Evolutionary conservation across 2,113 vertebrate species (phyloP).

Genomic region (Colossoma macropomum): DNA sequence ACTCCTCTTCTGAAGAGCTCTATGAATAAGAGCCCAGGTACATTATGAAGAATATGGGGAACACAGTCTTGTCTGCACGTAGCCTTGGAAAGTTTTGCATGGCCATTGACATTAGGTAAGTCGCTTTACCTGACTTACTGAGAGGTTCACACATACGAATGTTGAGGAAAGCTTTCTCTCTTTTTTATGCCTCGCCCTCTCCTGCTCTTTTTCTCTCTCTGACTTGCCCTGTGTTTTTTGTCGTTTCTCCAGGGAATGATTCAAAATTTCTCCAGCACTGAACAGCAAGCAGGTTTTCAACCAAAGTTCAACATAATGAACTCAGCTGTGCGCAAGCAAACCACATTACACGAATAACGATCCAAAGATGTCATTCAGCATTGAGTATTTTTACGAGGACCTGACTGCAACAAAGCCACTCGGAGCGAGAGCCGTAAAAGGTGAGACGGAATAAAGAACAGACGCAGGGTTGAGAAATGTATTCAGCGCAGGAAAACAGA

Average conservation of each 20-base stretch:
- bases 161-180: background rate
- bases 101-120: background rate
- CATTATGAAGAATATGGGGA: background rate
- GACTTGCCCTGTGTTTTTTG: background rate
- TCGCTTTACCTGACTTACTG: background rate
- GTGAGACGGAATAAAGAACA: conserved; percentile 37
- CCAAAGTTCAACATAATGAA: background rate
- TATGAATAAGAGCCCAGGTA: background rate
- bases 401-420: background rate
- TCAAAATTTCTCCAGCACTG: conserved; percentile 26
- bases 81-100: background rate
- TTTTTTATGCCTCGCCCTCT: background rate
- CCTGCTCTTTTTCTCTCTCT: background rate
- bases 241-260: background rate
- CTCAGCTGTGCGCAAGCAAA: background rate
- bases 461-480: background rate
- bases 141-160: background rate
- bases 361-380: conserved; percentile 17
- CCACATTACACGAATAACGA: background rate
- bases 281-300: background rate
- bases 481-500: background rate
- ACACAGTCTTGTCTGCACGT: background rate
- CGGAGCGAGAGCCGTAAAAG: background rate
- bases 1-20: background rate
- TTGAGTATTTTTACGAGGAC: conserved; percentile 12